phyloP scores from a whole-genome alignment of 2,113 vertebrate species.

The Callipepla squamata region DNA sequence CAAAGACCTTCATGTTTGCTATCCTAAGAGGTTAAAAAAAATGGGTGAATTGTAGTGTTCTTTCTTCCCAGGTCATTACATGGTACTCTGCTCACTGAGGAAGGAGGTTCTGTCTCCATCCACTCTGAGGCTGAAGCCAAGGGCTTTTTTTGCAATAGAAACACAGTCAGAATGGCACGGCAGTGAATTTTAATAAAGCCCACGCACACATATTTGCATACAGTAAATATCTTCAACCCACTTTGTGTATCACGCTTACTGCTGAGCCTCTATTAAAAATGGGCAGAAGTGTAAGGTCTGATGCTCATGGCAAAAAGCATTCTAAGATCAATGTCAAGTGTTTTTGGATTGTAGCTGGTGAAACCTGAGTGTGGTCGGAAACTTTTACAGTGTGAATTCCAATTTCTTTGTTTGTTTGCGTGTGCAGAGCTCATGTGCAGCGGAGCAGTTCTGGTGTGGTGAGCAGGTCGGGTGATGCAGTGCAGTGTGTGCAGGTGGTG shows the following conservation, averaged over 20 bases:
- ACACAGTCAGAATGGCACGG: background rate
- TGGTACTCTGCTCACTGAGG: background rate
- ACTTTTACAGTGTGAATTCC: background rate
- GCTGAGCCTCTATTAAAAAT: background rate
- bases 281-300: background rate
- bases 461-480: background rate
- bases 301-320: background rate
- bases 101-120: background rate
- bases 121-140: background rate
- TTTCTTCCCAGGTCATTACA: background rate
- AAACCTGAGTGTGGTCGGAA: background rate
- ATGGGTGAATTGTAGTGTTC: background rate
- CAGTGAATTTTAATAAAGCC: background rate
- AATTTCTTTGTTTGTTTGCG: background rate
- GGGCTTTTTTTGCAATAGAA: background rate
- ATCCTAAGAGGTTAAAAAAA: constrained; percentile 30
- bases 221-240: background rate
- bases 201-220: background rate
- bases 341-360: background rate
- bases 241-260: background rate
- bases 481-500: no score
- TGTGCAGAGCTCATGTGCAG: background rate
- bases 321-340: background rate
- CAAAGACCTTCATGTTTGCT: constrained; percentile 41
- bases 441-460: background rate